These are phyloP conservation scores for Scaptomyza reducta DNA, from an alignment of 2,888 invertebrate species.

Conservation along the genomic window DNA sequence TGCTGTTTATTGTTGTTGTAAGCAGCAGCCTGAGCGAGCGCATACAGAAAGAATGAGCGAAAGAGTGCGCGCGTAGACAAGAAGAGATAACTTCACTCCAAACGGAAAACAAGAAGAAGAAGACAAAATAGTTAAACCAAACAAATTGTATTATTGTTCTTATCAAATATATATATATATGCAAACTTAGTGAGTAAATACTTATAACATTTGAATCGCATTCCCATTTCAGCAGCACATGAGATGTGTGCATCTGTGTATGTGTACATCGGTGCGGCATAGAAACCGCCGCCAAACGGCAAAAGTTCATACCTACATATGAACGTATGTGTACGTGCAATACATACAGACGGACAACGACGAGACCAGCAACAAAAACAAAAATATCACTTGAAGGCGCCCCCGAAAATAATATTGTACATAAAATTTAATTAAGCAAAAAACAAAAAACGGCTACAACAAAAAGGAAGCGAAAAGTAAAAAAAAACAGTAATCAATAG, in stretches of 20 bases:
- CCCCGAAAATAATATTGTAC: constrained; percentile 62
- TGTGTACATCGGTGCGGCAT: constrained; percentile 64
- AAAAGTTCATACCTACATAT: constrained; percentile 36
- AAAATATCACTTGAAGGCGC: constrained; percentile 49
- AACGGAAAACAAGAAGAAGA: constrained; percentile 22
- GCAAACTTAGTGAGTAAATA: constrained; percentile 4
- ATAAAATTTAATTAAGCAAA: constrained; percentile 76
- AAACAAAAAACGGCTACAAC: constrained; percentile 31
- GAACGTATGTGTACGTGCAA: constrained; percentile 10
- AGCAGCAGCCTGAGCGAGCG: constrained; percentile 51
- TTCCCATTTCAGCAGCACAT: constrained; percentile 60
- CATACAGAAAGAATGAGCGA: constrained; percentile 60
- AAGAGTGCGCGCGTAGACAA: constrained; percentile 54
- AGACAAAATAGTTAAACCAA: constrained; percentile 35
- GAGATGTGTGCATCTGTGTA: constrained; percentile 63
- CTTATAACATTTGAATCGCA: constrained; percentile 37
- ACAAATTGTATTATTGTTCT: constrained; percentile 38
- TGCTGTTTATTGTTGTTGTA: constrained; percentile 58
- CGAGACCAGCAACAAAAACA: constrained; percentile 24
- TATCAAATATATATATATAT: constrained; percentile 35
- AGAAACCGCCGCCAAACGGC: constrained; percentile 67
- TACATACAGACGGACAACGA: constrained; percentile 34
- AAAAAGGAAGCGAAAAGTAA: constrained; percentile 11
- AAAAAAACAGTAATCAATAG: constrained; percentile 70
- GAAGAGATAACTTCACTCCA: constrained; percentile 40